Conservation (phyloP, 2,888 invertebrate genomes). For the Lycocerus yunnanus region DNA sequence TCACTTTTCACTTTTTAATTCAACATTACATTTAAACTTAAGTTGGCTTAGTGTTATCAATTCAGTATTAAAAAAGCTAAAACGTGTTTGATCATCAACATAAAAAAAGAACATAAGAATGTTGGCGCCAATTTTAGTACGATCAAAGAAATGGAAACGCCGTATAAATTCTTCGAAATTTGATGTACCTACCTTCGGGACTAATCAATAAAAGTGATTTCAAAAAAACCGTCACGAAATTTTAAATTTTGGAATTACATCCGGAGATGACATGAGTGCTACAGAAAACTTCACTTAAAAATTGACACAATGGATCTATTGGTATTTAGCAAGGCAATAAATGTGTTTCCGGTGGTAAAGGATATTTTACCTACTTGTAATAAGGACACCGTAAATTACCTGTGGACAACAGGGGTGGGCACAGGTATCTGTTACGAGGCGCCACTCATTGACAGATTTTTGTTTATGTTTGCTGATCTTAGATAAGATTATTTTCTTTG, state of each 20-base stretch:
- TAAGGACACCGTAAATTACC: constrained; percentile 19
- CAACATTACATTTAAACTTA: constrained; percentile 3
- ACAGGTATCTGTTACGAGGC: constrained; percentile 23
- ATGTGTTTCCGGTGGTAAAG: constrained; percentile 24
- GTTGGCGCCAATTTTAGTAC: constrained; percentile 14
- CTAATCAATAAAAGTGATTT: neutral
- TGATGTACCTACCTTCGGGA: neutral
- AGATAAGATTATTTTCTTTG: constrained; percentile 15
- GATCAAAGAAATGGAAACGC: constrained; percentile 2
- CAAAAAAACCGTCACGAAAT: neutral
- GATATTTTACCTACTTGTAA: constrained; percentile 15
- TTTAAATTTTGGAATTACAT: neutral
- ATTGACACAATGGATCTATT: neutral
- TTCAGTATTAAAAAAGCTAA: constrained; percentile 1
- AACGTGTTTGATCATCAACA: constrained; percentile 8
- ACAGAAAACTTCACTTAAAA: neutral
- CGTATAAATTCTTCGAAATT: neutral
- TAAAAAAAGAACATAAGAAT: constrained; percentile 7
- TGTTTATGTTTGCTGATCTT: constrained; percentile 22
- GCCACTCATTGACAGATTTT: constrained; percentile 27
- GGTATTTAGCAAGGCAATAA: constrained; percentile 7
- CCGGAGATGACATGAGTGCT: neutral
- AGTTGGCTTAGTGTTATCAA: constrained; percentile 6
- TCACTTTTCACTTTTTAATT: constrained; percentile 13
- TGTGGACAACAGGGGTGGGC: constrained; percentile 17